Base-by-base conservation (phyloP, 2,797 vertebrate genomes). In the Poeciliopsis gracilis region DNA sequence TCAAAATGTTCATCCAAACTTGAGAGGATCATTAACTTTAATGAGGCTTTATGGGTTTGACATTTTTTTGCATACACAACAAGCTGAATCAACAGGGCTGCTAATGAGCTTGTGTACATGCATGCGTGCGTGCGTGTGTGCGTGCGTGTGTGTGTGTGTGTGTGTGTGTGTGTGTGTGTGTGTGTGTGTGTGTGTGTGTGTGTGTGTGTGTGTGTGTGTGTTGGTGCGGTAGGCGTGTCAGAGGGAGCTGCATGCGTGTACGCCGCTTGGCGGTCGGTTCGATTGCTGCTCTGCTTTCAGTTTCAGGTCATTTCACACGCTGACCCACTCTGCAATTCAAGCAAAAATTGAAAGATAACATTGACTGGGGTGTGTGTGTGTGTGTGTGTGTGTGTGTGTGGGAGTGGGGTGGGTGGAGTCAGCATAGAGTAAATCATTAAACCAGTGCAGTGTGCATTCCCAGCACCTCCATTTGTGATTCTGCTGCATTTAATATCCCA, bases 361-460 rank as follows among this genome's bases (percentile, higher is more conserved):
- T 84, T 18, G 82, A 88, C 84, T 12, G 4, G 67, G n/a, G 43
- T 77, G 55, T 53, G 77, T 30, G 66, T 23, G 55, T 77, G 47
- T 43, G 47, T 73, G 66, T 47, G 77, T 36, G 66, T 12, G 47
- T 77, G 71, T 36, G 49, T 75, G 66, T 47, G 77, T 53, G 38
- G n/a, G 16, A 23, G 10, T 25, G 6, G 41, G 12, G 67, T 51
- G 49, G n/a, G 38, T 43, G 67, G 25, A 47, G 51, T 49, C 77
- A 69, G 78, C 77, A 66, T 71, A 73, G 73, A 84, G 88, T 81
- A 85, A 90, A 86, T 85, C 88, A 77, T 85, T 84, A 84, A 84
- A 49, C 78, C 75, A 53, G 75, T 5, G 55, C 51, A 23, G 80
- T 45, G 77, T 77, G 75, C 66, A 82, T 33, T 72, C 16, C 45